Evolutionary conservation across 2,888 invertebrate species (phyloP).

Genomic region (Agriotes lineatus): DNA sequence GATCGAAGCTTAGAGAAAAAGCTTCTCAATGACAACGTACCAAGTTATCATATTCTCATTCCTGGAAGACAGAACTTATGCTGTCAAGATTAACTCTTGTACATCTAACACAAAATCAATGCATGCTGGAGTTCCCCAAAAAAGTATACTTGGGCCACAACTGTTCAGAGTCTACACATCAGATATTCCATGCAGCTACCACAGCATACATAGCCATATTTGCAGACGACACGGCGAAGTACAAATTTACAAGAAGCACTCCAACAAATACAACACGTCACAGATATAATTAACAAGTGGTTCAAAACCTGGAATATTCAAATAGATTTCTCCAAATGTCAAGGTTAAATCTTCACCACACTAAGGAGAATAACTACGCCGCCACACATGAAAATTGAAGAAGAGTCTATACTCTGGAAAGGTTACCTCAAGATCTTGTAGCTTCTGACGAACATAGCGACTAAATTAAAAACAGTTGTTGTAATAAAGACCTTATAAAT

Average conservation of each 20-base stretch:
- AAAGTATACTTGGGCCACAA: constrained; percentile 43
- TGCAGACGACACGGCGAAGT: constrained; percentile 2
- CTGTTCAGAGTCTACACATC: constrained; percentile 9
- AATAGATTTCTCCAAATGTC: not conserved
- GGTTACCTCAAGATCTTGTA: no score
- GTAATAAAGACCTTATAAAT: no score
- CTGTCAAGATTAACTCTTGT: constrained; percentile 35
- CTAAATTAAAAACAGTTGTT: no score
- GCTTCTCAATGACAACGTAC: constrained; percentile 31
- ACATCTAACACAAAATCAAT: constrained; percentile 42
- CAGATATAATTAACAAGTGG: constrained; percentile 1
- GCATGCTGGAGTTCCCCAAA: constrained; percentile 53
- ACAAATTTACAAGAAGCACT: constrained; percentile 20
- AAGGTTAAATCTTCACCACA: not conserved
- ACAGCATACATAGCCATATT: not conserved
- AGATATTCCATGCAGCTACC: constrained; percentile 9
- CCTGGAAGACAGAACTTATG: constrained; percentile 27
- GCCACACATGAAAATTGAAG: not conserved
- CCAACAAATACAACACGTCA: constrained; percentile 35
- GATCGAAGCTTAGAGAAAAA: constrained; percentile 8
- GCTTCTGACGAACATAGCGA: no score
- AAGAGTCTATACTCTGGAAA: no score
- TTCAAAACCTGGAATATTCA: constrained; percentile 4
- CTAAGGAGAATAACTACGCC: not conserved
- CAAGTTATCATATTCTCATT: constrained; percentile 47